phyloP scores from a whole-genome alignment of 2,797 vertebrate species.

The Trachurus trachurus region DNA sequence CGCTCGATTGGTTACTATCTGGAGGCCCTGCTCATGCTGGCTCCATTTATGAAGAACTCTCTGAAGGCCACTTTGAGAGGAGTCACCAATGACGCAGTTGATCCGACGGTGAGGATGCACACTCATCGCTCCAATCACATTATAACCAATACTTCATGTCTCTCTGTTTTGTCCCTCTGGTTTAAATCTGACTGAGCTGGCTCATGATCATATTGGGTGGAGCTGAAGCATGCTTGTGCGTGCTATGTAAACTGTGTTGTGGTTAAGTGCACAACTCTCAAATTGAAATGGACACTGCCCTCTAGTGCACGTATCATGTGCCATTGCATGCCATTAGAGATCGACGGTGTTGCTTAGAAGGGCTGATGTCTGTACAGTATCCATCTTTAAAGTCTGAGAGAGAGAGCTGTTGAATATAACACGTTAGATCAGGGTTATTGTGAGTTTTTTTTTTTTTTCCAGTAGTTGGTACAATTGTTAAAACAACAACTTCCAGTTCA shows the following conservation, averaged over 20 bases:
- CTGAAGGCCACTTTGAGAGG: conserved; percentile 92
- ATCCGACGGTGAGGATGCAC: conserved; percentile 91
- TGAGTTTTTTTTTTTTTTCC: background rate
- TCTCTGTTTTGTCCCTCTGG: background rate
- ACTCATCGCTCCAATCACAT: background rate
- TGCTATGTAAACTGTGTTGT: background rate
- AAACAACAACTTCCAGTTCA: background rate
- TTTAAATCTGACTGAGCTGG: background rate
- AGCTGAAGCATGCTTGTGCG: background rate
- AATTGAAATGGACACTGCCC: conserved; percentile 19
- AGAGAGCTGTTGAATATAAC: background rate
- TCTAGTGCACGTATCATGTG: conserved; percentile 26
- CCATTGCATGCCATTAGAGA: background rate
- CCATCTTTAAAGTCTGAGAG: background rate
- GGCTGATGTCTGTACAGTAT: background rate
- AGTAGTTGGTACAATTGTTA: background rate
- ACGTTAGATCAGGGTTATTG: background rate
- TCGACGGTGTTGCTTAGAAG: background rate
- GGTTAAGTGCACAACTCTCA: background rate
- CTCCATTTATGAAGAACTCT: conserved; percentile 95
- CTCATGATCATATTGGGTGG: conserved; percentile 3
- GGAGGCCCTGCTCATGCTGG: conserved; percentile 94
- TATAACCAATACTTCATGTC: background rate
- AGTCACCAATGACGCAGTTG: conserved; percentile 92
- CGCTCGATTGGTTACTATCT: conserved; percentile 95